Evolutionary conservation across 2,797 vertebrate genomes (phyloP), one percentile per base, ranked within the genome.

Genomic region (Eulemur coronatus): DNA sequence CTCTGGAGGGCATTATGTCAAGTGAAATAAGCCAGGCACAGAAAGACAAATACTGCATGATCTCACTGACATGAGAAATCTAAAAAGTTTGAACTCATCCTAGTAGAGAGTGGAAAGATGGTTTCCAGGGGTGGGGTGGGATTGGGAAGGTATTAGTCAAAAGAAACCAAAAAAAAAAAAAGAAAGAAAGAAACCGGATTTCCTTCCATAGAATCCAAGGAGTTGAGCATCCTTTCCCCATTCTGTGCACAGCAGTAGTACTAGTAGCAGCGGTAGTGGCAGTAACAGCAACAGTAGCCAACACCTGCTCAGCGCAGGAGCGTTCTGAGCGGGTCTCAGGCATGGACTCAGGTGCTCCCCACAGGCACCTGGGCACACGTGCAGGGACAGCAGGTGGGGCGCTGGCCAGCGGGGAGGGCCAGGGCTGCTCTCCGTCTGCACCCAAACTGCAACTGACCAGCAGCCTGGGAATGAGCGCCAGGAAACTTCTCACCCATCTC

Each of bases 321-420:
- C 1, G 0, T 43, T 26, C 35, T 6, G 8, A 69, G 55, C 11
- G 3, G 17, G 8, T n/a, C 28, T 35, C 1, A 0, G 4, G 4
- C 11, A 2, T 4, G 17, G 15, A 9, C 43, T 28, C 3, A 1
- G 15, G 52, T 35, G 18, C 52, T 55, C 52, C 20, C 22, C 52
- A 22, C 20, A 55, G 52, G 20, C 52, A 55, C 20, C 20, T 55
- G 52, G 52, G 52, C 52, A 55, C 52, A 55, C 7, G 20, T 57
- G 55, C 55, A 10, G 9, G 24, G 1, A 26, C 9, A 15, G 22
- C 28, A 13, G 28, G 22, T 3, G 7, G 2, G 10, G 30, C 1
- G 3, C 30, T 33, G 43, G 17, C 17, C 1, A 6, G 30, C 38
- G 26, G 57, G 6, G 30, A 63, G 61, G 63, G 33, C 14, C 63